phyloP scores from a whole-genome alignment of 2,888 invertebrate species.

The Nemapogon koenigi region DNA sequence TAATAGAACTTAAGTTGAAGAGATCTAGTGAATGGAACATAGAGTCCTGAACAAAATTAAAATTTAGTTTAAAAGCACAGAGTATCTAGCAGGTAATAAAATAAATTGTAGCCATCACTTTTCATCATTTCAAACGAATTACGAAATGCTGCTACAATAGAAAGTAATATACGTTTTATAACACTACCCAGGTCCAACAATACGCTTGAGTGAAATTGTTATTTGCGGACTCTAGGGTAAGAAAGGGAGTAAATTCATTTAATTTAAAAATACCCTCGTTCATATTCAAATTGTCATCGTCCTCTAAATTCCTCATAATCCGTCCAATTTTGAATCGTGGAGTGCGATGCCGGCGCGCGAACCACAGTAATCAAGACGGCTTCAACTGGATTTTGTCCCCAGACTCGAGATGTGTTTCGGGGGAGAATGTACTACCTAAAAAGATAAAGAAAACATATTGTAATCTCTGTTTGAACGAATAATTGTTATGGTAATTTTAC shows the following conservation, averaged over 20 bases:
- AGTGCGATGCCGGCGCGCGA: conserved; percentile 29
- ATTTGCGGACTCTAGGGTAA: background rate
- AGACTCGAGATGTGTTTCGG: conserved; percentile 29
- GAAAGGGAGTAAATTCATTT: conserved; percentile 6
- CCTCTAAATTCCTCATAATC: conserved; percentile 62
- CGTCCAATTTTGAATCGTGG: conserved; percentile 57
- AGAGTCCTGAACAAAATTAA: no score
- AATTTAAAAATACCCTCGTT: conserved; percentile 27
- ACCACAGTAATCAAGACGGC: conserved; percentile 57
- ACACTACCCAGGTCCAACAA: no score
- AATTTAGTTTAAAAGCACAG: no score
- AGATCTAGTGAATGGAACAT: no score
- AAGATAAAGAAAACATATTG: conserved; percentile 2
- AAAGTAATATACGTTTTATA: no score
- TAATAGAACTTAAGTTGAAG: no score
- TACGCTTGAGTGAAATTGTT: no score
- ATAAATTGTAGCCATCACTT: no score
- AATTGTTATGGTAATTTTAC: conserved; percentile 1
- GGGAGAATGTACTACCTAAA: conserved; percentile 5
- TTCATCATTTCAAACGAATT: no score
- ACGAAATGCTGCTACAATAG: no score
- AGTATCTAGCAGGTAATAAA: no score
- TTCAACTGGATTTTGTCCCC: conserved; percentile 52
- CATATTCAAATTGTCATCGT: conserved; percentile 61
- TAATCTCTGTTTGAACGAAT: conserved; percentile 4